Evolutionary conservation across 2,888 invertebrate genomes (phyloP), one percentile per base, ranked within the genome.

Genomic region (Thecophora atra): DNA sequence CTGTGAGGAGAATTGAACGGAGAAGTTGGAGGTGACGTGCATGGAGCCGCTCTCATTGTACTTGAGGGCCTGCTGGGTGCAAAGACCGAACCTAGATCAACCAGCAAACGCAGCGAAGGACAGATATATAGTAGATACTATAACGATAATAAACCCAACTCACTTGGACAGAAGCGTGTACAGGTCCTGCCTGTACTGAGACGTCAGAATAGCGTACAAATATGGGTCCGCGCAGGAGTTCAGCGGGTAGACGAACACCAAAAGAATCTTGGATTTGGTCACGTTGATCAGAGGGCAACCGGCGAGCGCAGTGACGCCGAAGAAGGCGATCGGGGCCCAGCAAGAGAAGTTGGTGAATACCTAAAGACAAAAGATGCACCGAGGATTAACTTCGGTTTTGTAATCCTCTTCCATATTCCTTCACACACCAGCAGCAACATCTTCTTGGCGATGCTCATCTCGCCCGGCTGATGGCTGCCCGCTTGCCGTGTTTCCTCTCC

Each of bases 151-250:
- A 30, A 19, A 5, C 17, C 13, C 1, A 21, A 77, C 79, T 75
- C 87, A 93, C 88, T 91, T 90, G 3, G 91, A 90, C 65, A 94
- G 86, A 54, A 94, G 83, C 15, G 89, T 88, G 69, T 91, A 89
- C 26, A 94, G 88, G 84, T 96, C 95, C 77, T 91, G 89, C 56
- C 95, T 89, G 82, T 95, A 96, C 85, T 95, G 95, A 75, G 94
- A 91, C 8, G 96, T 97, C 81, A 96, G 88, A 77, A 97, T 94
- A 21, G 95, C 96, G 85, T 97, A 97, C 3, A 97, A 87, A 88
- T 96, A 96, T 0, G 97, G 97, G 87, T 97, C 96, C 52, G 96
- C 95, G 83, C 95, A 96, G 0, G 96, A 94, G 86, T 97, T 97
- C 74, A 97, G 87, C 0, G 97, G 97, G 83, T 96, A 95, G 83